These are phyloP conservation scores for Haemorhous mexicanus DNA, from an alignment of 2,113 vertebrate genomes.

Conservation along the genomic window DNA sequence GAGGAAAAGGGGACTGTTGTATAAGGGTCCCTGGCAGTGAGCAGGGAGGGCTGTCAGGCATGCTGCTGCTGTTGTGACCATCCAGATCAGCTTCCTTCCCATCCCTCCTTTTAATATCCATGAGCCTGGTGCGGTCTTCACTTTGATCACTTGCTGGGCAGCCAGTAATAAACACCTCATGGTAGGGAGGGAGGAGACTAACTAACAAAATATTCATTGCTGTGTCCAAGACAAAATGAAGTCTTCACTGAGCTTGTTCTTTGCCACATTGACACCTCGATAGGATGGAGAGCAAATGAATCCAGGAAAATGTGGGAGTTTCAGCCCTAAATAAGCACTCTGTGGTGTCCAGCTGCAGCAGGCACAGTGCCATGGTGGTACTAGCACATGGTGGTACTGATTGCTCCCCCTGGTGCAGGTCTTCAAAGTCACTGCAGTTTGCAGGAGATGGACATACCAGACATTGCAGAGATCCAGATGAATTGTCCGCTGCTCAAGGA, in stretches of 20 bases:
- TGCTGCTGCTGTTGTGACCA: not conserved
- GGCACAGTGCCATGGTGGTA: not conserved
- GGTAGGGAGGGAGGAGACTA: not conserved
- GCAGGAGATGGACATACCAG: conserved; percentile 1
- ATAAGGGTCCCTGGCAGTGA: not conserved
- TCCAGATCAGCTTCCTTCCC: not conserved
- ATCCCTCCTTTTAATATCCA: not conserved
- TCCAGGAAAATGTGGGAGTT: not conserved
- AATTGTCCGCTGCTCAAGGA: conserved; percentile 48
- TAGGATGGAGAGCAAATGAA: not conserved
- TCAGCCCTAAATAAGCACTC: not conserved
- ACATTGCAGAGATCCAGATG: not conserved
- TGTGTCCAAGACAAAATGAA: not conserved
- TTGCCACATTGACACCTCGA: not conserved
- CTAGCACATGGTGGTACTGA: not conserved
- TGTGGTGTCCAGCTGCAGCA: not conserved
- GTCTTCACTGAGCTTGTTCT: not conserved
- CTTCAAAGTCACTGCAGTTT: not conserved
- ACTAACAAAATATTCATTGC: not conserved
- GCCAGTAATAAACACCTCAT: not conserved
- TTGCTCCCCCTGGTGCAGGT: not conserved
- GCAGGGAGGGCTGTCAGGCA: rapidly evolving
- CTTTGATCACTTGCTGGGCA: not conserved
- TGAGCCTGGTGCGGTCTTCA: not conserved
- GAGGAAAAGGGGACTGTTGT: not conserved